Percentiles rank a stretch among this genome's conserved stretches.
Evolutionary conservation across 2,888 invertebrate genomes (phyloP).

Genomic region (Trachelus tabidus): DNA sequence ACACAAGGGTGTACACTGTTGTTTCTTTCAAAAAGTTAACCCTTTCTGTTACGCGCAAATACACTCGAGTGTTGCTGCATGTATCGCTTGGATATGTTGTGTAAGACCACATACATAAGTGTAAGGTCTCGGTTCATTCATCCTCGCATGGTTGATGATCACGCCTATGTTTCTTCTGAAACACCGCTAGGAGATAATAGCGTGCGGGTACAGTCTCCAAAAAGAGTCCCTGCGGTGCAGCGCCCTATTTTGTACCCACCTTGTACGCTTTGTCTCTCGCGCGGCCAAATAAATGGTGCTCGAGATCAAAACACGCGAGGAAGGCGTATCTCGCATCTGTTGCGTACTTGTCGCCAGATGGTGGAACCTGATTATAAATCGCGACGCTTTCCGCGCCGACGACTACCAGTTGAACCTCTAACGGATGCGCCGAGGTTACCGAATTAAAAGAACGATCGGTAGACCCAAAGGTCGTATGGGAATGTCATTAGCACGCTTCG

Average conservation of each 20-base stretch:
- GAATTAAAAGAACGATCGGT: neutral
- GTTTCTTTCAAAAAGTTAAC: neutral
- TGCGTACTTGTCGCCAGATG: neutral
- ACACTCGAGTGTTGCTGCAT: neutral
- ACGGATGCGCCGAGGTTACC: neutral
- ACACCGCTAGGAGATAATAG: slow-evolving; percentile 61
- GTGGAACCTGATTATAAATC: slow-evolving; percentile 1
- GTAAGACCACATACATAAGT: neutral
- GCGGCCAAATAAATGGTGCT: slow-evolving; percentile 1
- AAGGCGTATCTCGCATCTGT: slow-evolving; percentile 1
- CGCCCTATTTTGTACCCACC: slow-evolving; percentile 16
- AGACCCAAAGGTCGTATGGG: neutral
- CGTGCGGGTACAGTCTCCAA: slow-evolving; percentile 50
- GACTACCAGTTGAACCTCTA: neutral
- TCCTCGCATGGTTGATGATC: slow-evolving; percentile 9
- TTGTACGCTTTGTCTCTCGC: slow-evolving; percentile 10
- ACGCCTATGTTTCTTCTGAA: slow-evolving; percentile 59
- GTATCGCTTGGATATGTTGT: neutral
- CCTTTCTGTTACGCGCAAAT: neutral
- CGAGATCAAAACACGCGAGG: slow-evolving; percentile 1
- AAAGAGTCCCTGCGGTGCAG: slow-evolving; percentile 14
- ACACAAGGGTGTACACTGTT: neutral
- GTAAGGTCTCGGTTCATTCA: neutral
- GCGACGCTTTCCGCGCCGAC: neutral
- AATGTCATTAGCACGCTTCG: neutral